Base-by-base conservation (phyloP, 2,113 vertebrate species). In the Conger conger region DNA sequence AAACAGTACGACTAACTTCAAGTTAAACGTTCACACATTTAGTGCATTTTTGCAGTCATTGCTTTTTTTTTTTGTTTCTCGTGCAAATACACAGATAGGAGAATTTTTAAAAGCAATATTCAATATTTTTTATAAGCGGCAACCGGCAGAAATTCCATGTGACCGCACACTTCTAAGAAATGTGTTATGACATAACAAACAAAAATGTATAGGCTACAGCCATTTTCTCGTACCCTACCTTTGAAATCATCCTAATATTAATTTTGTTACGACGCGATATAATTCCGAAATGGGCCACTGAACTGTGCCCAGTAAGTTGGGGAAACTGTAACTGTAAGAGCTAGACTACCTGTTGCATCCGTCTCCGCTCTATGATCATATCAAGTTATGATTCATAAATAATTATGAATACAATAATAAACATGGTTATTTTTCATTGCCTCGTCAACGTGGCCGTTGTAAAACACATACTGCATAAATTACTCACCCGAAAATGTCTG, bases 341-440 rank as follows among this genome's bases (percentile, higher is more conserved):
- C 90, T 11, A 50, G 45, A 50, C 45, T 91, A 95, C 94, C 94
- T 95, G 94, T 95, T 95, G 94, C 94, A 87, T 92, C 89, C 90
- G 86, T 81, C 92, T 93, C 92, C 93, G 87, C 87, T 83, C 79
- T 91, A 92, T 91, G 91, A 94, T 94, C 93, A 95, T 95, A 95
- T 94, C 92, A 94, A 93, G 92, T 94, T 94, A 95, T 95, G 94
- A 95, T 94, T 95, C 94, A 95, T 95, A 95, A 95, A 93, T 94
- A 92, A 90, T 89, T 92, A 93, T 91, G 91, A 93, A 86, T 88
- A 45, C 85, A 76, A 77, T 78, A 83, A 84, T 84, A 85, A 37
- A 86, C 83, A 92, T 91, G 88, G 88, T 85, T 88, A 86, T 90
- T 90, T 81, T 50, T 84, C 79, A 37, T 89, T 87, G 57, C 91